Conservation (phyloP, 2,888 invertebrate genomes). For the Cheilosia soror region DNA sequence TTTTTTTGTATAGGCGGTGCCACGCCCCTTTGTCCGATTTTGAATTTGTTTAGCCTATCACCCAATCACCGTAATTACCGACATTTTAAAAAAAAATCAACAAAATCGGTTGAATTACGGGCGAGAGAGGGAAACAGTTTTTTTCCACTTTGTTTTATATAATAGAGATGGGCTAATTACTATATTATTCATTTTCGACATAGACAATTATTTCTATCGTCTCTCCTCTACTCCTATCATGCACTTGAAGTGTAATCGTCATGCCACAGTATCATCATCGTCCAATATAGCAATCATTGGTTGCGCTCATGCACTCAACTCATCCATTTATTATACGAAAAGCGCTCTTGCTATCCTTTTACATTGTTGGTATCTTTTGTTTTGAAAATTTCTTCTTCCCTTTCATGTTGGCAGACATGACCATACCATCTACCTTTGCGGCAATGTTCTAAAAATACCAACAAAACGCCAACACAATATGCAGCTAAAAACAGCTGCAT, state of each 20-base stretch:
- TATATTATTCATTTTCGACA: background rate
- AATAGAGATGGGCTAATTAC: too few species aligned
- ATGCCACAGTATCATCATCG: conserved; percentile 5
- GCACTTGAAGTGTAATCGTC: conserved; percentile 13
- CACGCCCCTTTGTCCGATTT: too few species aligned
- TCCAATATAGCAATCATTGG: background rate
- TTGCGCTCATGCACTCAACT: background rate
- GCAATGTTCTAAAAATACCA: conserved; percentile 61
- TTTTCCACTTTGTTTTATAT: too few species aligned
- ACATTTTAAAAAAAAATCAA: too few species aligned
- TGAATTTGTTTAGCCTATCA: too few species aligned
- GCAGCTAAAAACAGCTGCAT: conserved; percentile 9
- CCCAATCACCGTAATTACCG: too few species aligned
- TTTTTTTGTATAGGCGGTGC: too few species aligned
- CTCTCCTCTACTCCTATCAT: conserved; percentile 3
- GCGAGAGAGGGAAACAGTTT: too few species aligned
- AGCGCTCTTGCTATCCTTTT: background rate
- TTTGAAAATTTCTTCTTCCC: background rate
- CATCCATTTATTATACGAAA: background rate
- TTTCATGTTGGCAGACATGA: background rate
- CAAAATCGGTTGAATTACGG: too few species aligned
- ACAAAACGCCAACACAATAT: conserved; percentile 43
- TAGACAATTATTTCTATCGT: conserved; percentile 22
- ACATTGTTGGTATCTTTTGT: background rate
- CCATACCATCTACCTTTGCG: conserved; percentile 3